phyloP scores from a whole-genome alignment of 2,113 vertebrate genomes.

The Melanerpes aurifrons region DNA sequence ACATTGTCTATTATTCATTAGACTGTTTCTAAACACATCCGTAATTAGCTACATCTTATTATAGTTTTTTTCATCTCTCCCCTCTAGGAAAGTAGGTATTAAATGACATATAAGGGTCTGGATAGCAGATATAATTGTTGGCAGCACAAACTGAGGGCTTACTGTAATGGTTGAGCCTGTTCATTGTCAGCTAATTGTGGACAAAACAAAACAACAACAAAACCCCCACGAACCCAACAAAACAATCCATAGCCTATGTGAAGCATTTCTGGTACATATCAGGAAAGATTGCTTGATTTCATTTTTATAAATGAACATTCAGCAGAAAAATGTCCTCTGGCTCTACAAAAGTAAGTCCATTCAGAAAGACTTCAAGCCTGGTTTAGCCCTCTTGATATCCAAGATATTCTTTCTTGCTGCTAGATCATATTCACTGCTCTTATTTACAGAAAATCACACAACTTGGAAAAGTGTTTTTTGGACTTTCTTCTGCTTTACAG shows the following conservation, averaged over 20 bases:
- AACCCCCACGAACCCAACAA: too few species aligned
- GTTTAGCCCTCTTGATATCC: not conserved
- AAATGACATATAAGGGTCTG: slow-evolving; percentile 51
- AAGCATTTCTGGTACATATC: not conserved
- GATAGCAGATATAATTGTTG: slow-evolving; percentile 60
- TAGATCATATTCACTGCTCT: not conserved
- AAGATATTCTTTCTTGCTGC: not conserved
- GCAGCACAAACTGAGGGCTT: slow-evolving; percentile 12
- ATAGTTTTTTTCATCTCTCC: slow-evolving; percentile 65
- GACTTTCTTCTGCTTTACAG: not conserved
- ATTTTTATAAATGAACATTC: not conserved
- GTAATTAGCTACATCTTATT: slow-evolving; percentile 69
- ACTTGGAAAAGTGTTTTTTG: not conserved
- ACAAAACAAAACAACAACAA: not conserved
- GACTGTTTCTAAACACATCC: slow-evolving; percentile 69
- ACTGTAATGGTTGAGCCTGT: slow-evolving; percentile 45
- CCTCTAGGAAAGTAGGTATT: slow-evolving; percentile 66
- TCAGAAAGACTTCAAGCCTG: not conserved
- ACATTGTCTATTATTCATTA: slow-evolving; percentile 76
- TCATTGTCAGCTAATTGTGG: slow-evolving; percentile 47
- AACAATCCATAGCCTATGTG: not conserved
- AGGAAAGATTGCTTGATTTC: not conserved
- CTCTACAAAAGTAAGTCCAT: not conserved
- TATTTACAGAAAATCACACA: not conserved
- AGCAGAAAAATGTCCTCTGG: not conserved